Evolutionary conservation across 30 jellyfish, hydroid and myxozoan species (phyloP).

Genomic region (Aurelia aurita complex sp. Pacific): DNA sequence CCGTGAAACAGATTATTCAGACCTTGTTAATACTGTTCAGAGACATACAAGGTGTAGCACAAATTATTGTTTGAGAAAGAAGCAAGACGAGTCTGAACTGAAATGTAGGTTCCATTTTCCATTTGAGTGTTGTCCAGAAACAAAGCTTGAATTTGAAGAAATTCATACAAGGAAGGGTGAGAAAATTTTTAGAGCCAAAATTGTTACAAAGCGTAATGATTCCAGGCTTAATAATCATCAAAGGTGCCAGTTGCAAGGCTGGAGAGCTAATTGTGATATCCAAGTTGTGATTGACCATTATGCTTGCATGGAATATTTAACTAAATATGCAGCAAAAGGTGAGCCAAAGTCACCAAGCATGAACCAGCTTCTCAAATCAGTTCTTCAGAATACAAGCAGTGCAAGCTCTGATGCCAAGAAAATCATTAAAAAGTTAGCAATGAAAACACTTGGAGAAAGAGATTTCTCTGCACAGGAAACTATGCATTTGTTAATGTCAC

Average conservation of each 20-base stretch:
- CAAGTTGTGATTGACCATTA: background rate
- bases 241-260: slow-evolving; percentile 30
- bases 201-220: slow-evolving; percentile 37
- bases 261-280: slow-evolving; percentile 62
- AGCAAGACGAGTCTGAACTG: too few relatives aligned
- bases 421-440: background rate
- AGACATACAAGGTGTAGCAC: too few relatives aligned
- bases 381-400: too few relatives aligned
- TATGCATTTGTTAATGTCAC: too few relatives aligned
- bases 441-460: slow-evolving; percentile 12
- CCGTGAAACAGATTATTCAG: slow-evolving; percentile 6
- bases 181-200: background rate
- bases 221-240: slow-evolving; percentile 34
- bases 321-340: slow-evolving; percentile 64
- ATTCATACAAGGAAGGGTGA: too few relatives aligned
- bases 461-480: slow-evolving; percentile 30
- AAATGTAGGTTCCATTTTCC: too few relatives aligned
- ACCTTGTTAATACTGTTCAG: slow-evolving; percentile 40
- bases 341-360: slow-evolving; percentile 13
- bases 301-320: slow-evolving; percentile 47
- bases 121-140: too few relatives aligned
- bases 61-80: too few relatives aligned
- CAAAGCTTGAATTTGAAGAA: too few relatives aligned
- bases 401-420: background rate
- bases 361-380: too few relatives aligned